Base-by-base conservation (phyloP, 2,113 vertebrate genomes). In the Solea solea region DNA sequence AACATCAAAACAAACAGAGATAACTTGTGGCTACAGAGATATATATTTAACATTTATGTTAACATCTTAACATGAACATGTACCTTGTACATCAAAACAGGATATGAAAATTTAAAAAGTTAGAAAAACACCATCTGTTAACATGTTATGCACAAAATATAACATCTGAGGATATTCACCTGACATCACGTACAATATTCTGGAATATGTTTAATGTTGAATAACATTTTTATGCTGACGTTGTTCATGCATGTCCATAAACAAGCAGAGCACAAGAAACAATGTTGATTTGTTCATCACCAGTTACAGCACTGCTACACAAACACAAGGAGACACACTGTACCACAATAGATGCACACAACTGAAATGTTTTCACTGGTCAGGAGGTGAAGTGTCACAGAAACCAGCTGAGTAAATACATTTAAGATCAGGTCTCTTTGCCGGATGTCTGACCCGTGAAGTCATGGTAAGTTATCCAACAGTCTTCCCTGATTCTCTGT, bases 401-500 rank as follows among this genome's bases (percentile, higher is more conserved):
- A 69, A 76, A 78, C 55, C 76, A 76, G 84, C 73, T 76, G 77
- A 76, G 65, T 68, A 73, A 82, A 84, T 67, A 78, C 62, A 54
- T 73, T 61, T 74, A 34, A 60, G 2, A 53, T 54, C 48, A 57
- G 55, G 52, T 72, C 56, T 78, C 78, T 49, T 61, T 63, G 6
- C 7, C 28, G 59, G 59, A 75, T n/a, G 64, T 64, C 70, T 72
- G 50, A 72, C n/a, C 39, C 50, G 64, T 75, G 48, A 78, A 53
- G 58, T 76, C 68, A 74, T 53, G 28, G 56, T 60, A 15, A 76
- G 44, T 80, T 49, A 62, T 64, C 72, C 45, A 48, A 28, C 28
- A 61, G 78, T 82, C 42, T 64, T 49, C 57, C 70, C 63, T 74
- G 82, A 84, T 74, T 80, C 10, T 78, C 72, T 3, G 66, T 49